Conservation (phyloP, 2,888 invertebrate species). For the Caenorhabditis afra region DNA sequence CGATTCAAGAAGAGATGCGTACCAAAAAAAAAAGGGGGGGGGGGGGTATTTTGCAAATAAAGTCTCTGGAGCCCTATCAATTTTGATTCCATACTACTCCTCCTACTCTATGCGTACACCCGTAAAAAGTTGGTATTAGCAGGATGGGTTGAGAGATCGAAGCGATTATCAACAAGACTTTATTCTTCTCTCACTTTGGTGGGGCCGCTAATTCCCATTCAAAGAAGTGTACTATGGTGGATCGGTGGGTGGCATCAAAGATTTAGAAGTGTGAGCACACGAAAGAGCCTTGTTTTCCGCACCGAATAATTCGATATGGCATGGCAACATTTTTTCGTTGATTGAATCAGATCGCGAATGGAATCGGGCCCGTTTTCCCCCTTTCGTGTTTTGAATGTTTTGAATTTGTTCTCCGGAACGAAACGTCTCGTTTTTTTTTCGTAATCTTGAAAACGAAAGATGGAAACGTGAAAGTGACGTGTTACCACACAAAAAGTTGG, state of each 20-base stretch:
- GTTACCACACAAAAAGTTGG: too few relatives aligned
- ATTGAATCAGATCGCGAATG: slow-evolving; percentile 30
- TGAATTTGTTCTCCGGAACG: slow-evolving; percentile 10
- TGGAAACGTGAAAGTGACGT: too few relatives aligned
- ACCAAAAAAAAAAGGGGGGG: background rate
- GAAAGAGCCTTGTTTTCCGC: slow-evolving; percentile 32
- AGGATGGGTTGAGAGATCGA: too few relatives aligned
- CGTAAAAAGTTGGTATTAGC: slow-evolving; percentile 1
- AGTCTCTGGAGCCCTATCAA: slow-evolving; percentile 25
- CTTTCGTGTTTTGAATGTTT: background rate
- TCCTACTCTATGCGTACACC: too few relatives aligned
- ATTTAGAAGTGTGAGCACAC: slow-evolving; percentile 12
- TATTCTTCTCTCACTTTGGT: too few relatives aligned
- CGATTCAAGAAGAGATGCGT: too few relatives aligned
- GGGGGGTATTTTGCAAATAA: background rate
- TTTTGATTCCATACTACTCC: slow-evolving; percentile 33
- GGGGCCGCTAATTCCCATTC: background rate
- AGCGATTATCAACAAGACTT: background rate
- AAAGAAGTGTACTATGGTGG: slow-evolving; percentile 19
- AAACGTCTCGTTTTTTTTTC: slow-evolving; percentile 5
- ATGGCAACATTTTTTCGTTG: slow-evolving; percentile 45
- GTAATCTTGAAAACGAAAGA: too few relatives aligned
- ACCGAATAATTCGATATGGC: slow-evolving; percentile 42
- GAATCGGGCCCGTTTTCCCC: slow-evolving; percentile 7
- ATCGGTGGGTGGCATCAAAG: slow-evolving; percentile 21